A percentile compares a stretch with the other conserved stretches of the same genome.
These are phyloP conservation scores for Psix sp. DNA, from an alignment of 1,140 invertebrate genomes.

Conservation along the genomic window DNA sequence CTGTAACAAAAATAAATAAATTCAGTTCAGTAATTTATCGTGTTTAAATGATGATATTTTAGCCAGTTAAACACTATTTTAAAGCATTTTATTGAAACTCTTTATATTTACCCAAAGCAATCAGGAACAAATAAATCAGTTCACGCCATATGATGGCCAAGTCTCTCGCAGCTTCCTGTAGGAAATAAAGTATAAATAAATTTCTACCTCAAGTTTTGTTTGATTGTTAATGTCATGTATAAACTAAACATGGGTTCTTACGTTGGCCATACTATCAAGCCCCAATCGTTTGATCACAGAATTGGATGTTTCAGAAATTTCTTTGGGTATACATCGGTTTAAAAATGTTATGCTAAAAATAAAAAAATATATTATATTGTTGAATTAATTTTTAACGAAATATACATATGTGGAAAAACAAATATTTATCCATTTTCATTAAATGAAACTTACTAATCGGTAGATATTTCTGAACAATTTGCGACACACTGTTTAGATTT, in stretches of 20 bases:
- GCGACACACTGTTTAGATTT: too few relatives aligned
- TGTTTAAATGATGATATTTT: not conserved
- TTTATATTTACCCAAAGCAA: slow-evolving; percentile 79
- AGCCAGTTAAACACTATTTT: not conserved
- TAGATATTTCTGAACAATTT: slow-evolving; percentile 24
- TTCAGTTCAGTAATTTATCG: too few relatives aligned
- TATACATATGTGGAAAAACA: slow-evolving; percentile 6
- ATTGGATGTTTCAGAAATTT: slow-evolving; percentile 68
- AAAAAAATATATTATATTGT: not conserved
- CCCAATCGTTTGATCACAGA: slow-evolving; percentile 77
- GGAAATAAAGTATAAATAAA: slow-evolving; percentile 3
- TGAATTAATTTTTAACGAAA: slow-evolving; percentile 14
- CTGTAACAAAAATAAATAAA: slow-evolving; percentile 72
- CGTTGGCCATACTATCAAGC: slow-evolving; percentile 78
- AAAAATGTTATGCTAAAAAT: slow-evolving; percentile 76
- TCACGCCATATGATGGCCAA: slow-evolving; percentile 80
- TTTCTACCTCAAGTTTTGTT: too few relatives aligned
- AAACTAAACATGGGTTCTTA: too few relatives aligned
- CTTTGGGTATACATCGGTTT: slow-evolving; percentile 79
- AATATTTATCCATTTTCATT: not conserved
- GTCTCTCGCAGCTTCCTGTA: slow-evolving; percentile 81
- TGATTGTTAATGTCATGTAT: too few relatives aligned
- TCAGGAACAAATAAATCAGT: slow-evolving; percentile 80
- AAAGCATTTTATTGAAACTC: slow-evolving; percentile 23
- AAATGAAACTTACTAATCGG: too few relatives aligned